A percentile compares a stretch with the other conserved stretches of the same genome.
Conservation (phyloP, 2,113 vertebrate species). For the Xiphophorus couchianus region DNA sequence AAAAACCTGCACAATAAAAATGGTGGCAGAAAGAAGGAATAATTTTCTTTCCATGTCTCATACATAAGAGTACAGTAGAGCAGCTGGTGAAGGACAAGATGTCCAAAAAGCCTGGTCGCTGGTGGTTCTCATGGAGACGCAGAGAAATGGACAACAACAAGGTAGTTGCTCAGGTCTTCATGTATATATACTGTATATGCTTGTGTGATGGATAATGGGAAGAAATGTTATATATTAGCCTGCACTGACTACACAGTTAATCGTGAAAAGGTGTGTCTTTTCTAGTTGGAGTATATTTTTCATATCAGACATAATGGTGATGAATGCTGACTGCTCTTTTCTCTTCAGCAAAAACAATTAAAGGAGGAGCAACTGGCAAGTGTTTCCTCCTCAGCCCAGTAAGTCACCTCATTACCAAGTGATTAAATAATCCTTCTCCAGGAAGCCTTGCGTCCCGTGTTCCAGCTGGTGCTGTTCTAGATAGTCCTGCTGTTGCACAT, state of each 20-base stretch:
- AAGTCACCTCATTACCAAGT: conserved; percentile 44
- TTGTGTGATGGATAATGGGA: neutral
- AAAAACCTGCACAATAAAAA: neutral
- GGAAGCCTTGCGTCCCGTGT: neutral
- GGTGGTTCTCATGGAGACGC: conserved; percentile 94
- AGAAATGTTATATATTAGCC: neutral
- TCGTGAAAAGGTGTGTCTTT: neutral
- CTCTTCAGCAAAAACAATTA: conserved; percentile 65
- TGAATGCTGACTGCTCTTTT: neutral
- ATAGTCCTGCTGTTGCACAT: conserved; percentile 1
- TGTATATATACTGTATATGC: neutral
- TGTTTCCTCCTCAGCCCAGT: conserved; percentile 69
- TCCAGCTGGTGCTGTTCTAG: neutral
- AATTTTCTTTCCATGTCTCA: neutral
- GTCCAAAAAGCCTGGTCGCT: conserved; percentile 88
- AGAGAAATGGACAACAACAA: conserved; percentile 79
- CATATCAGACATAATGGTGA: neutral
- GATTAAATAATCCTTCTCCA: neutral
- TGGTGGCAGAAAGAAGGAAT: neutral
- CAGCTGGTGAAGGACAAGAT: conserved; percentile 90
- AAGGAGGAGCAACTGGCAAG: conserved; percentile 63
- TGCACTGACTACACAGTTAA: neutral
- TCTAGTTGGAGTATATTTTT: neutral
- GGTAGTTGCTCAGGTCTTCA: conserved; percentile 46
- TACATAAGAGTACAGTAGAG: conserved; percentile 84